Evolutionary conservation across 2,797 vertebrate species (phyloP).

Genomic region (Allobates femoralis): DNA sequence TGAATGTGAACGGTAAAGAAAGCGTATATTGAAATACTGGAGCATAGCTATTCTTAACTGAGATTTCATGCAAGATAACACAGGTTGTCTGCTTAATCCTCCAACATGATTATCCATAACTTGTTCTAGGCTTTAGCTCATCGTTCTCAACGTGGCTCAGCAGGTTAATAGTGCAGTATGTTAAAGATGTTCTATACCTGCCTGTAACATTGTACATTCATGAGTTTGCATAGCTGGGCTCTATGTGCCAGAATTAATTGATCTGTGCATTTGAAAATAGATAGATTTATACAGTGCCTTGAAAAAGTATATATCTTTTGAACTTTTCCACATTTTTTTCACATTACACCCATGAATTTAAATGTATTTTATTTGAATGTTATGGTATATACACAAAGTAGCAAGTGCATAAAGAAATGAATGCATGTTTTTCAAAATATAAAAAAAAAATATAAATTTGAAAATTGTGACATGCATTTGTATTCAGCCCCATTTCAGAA

Average conservation of each 20-base stretch:
- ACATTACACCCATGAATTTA: too few relatives aligned
- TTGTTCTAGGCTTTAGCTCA: background rate
- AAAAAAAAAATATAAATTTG: too few relatives aligned
- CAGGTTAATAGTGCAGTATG: background rate
- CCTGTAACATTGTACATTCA: background rate
- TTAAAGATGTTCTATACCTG: background rate
- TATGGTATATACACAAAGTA: too few relatives aligned
- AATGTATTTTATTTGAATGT: too few relatives aligned
- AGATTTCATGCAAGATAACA: background rate
- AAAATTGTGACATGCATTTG: too few relatives aligned
- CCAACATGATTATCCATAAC: background rate
- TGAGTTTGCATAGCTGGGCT: background rate
- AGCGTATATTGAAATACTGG: background rate
- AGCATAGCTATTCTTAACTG: background rate
- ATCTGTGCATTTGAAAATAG: too few relatives aligned
- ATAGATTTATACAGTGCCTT: too few relatives aligned
- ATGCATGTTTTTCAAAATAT: too few relatives aligned
- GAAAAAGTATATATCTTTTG: too few relatives aligned
- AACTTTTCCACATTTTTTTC: too few relatives aligned
- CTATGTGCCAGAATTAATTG: background rate
- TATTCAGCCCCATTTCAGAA: too few relatives aligned
- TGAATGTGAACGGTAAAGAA: background rate
- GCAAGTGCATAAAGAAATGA: too few relatives aligned
- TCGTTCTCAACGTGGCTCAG: constrained; percentile 10
- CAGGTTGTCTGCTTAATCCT: background rate